Base-by-base conservation (phyloP, 2,888 invertebrate genomes). In the Epinotia ramella region DNA sequence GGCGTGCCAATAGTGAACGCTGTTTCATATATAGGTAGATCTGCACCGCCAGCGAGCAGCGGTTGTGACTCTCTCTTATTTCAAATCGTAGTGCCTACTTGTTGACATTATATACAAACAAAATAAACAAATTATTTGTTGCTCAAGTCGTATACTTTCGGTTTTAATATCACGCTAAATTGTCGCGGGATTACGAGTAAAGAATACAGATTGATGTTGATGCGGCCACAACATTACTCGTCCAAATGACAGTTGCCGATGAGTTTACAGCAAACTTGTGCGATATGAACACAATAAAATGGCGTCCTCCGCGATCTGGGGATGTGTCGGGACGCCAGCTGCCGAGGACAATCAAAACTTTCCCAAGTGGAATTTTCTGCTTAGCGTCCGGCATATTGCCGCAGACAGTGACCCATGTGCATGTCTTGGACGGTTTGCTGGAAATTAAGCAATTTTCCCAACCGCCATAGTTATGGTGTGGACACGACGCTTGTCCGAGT, bases 291-390 rank as follows among this genome's bases (percentile, higher is more conserved):
- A 92, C 92, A 92, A 91, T 93, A 93, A 92, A 92, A 90, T 85
- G 89, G 83, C 84, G 84, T 87, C 85, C 83, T 86, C 88, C 85
- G 85, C 84, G 87, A 91, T 88, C 86, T 87, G 84, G 86, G 89
- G 91, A 92, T 92, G 91, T 90, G 91, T 89, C 88, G 88, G 93
- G 93, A 93, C 92, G 94, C 91, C 94, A 92, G 89, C 93, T 94
- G 94, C 91, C 90, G 87, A 87, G 91, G 92, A 94, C 94, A 95
- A 95, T 95, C 95, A 94, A 94, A 95, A 94, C 94, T 95, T 95
- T 90, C 87, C 87, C 85, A 84, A 85, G 85, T 83, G 92, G 91
- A 91, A 94, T 94, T 94, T 94, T 93, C 93, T 93, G 92, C 89
- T 93, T 88, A 91, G 87, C 88, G 91, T 91, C 91, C 89, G 88